Percentiles rank a stretch among this genome's conserved stretches.
phyloP scores from a whole-genome alignment of 2,888 invertebrate genomes.

The Melipona beecheii region DNA sequence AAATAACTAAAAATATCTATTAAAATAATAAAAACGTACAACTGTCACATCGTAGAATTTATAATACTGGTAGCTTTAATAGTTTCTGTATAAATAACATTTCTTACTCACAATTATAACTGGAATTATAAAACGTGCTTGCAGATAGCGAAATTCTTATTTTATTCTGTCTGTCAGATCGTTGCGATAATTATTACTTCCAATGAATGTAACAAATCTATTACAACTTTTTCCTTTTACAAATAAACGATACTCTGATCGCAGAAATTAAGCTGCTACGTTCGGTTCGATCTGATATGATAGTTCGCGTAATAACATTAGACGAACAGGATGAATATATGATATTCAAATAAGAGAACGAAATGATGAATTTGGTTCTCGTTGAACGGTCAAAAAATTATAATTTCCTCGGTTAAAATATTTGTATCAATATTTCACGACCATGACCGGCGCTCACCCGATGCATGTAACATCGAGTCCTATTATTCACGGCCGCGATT shows the following conservation, averaged over 20 bases:
- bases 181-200: too few species aligned
- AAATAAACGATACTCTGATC: neutral
- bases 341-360: neutral
- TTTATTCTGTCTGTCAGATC: too few species aligned
- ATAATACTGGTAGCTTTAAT: too few species aligned
- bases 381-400: neutral
- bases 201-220: too few species aligned
- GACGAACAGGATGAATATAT: neutral
- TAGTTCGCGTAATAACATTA: neutral
- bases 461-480: conserved; percentile 34
- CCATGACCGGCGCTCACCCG: conserved; percentile 43
- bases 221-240: neutral
- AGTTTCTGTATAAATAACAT: too few species aligned
- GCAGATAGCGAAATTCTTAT: too few species aligned
- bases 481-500: conserved; percentile 44
- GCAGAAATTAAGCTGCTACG: too few species aligned
- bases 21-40: too few species aligned
- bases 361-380: neutral
- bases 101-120: too few species aligned
- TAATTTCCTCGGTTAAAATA: conserved; percentile 35
- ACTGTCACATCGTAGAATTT: too few species aligned
- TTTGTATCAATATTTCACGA: conserved; percentile 46
- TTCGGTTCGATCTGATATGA: neutral
- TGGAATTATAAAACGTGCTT: too few species aligned
- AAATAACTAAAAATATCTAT: too few species aligned